Conservation (phyloP, 2,888 invertebrate species). For the Vanessa cardui region DNA sequence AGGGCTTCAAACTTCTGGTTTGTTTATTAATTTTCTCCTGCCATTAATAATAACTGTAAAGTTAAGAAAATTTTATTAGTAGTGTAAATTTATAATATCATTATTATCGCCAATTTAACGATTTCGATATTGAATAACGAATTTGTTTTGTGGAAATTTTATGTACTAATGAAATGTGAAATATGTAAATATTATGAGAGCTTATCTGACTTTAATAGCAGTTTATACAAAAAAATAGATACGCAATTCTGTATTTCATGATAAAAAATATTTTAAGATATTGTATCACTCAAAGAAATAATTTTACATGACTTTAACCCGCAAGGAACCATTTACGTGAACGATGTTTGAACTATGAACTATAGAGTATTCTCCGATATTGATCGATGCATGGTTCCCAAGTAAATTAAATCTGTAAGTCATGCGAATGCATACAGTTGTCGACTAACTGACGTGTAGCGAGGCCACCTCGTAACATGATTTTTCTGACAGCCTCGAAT, state of each 20-base stretch:
- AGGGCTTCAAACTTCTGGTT: too few relatives aligned
- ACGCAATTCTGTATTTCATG: too few relatives aligned
- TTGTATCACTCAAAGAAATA: not conserved
- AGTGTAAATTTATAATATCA: too few relatives aligned
- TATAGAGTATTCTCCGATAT: constrained; percentile 21
- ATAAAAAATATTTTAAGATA: not conserved
- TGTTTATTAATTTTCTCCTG: too few relatives aligned
- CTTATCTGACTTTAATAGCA: too few relatives aligned
- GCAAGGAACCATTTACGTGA: not conserved
- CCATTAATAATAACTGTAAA: too few relatives aligned
- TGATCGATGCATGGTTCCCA: constrained; percentile 44
- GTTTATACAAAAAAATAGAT: too few relatives aligned
- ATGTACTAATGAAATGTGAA: not conserved
- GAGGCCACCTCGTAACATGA: constrained; percentile 58
- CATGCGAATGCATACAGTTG: constrained; percentile 21
- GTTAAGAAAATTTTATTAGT: too few relatives aligned
- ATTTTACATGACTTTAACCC: not conserved
- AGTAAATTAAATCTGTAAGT: constrained; percentile 40
- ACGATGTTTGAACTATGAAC: not conserved
- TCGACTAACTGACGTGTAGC: constrained; percentile 54
- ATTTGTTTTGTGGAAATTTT: not conserved
- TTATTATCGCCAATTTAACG: too few relatives aligned
- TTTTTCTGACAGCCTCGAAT: constrained; percentile 63
- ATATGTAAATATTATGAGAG: too few relatives aligned
- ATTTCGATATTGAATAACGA: too few relatives aligned